Base-by-base conservation (phyloP, 2,113 vertebrate genomes). In the Phylloscopus whistleri region DNA sequence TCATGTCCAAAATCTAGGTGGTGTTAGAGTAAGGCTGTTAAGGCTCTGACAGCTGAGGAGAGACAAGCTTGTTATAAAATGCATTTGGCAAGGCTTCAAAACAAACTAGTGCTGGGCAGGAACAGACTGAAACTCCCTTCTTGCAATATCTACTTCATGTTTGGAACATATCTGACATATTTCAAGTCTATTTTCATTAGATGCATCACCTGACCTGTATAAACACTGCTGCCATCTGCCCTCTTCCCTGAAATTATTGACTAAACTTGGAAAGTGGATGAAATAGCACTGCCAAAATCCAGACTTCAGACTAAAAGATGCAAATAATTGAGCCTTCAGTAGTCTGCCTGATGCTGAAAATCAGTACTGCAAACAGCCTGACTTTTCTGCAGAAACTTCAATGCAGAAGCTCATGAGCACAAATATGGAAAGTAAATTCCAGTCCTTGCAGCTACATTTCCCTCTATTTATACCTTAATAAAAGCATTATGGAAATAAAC, bases 401-500 rank as follows among this genome's bases (percentile, higher is more conserved):
- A 20, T 51, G 81, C 39, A 69, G 46, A 76, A 89, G 52, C 78
- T 92, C 85, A 88, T 0, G 13, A 72, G 56, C 52, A 75, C 10
- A 28, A 64, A 87, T 13, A 70, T 0, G 11, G 44, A 74, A 80
- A 90, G 62, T 3, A 62, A 60, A 41, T 73, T 75, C 44, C 23
- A 7, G 49, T 12, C 89, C 84, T 82, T 46, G 31, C 74, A 87
- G 77, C 39, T 72, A 19, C 3, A 7, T 56, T 72, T 84, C 79
- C 30, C 27, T 81, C 48, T 59, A 28, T 55, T 89, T 77, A 76
- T 30, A 73, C 51, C 21, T 73, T 74, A 84, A 87, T 67, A 68
- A 89, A 82, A 28, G 63, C 49, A 81, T 93, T 81, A 89, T 16
- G 73, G 55, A 93, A 89, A 90, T 60, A 90, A 92, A 92, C 80